Conservation (phyloP, 2,113 vertebrate genomes). For the Cottus gobio region DNA sequence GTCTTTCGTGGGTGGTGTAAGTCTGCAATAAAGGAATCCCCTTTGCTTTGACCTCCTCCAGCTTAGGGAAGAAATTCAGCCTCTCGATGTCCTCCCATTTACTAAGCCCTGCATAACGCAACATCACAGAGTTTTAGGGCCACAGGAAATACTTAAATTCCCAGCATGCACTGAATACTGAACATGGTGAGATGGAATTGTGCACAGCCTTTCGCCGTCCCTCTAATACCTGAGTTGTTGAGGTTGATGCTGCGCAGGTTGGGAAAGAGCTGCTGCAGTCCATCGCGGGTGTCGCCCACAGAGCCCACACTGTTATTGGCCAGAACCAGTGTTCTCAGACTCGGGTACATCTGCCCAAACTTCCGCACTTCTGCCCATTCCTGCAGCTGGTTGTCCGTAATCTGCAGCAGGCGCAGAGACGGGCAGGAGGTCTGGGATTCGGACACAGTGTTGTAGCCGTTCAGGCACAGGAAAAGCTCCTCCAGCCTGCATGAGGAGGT, state of each 20-base stretch:
- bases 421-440: conserved; percentile 88
- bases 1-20: conserved; percentile 91
- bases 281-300: conserved; percentile 89
- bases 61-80: conserved; percentile 93
- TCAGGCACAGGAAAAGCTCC: conserved; percentile 99
- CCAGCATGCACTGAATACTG: neutral
- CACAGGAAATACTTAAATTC: neutral
- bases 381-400: conserved; percentile 96
- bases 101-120: conserved; percentile 86
- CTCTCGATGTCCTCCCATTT: conserved; percentile 96
- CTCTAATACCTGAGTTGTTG: conserved; percentile 92
- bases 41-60: conserved; percentile 91
- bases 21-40: conserved; percentile 94
- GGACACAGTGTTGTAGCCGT: conserved; percentile 91
- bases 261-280: conserved; percentile 89
- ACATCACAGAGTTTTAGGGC: neutral
- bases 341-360: conserved; percentile 93
- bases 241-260: conserved; percentile 95
- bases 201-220: neutral
- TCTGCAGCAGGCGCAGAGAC: conserved; percentile 95
- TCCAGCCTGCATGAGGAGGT: conserved; percentile 86
- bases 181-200: accelerated
- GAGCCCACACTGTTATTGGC: conserved; percentile 91
- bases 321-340: conserved; percentile 90
- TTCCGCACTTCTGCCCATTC: conserved; percentile 95